Percentiles rank a stretch among this genome's conserved stretches.
phyloP scores from a whole-genome alignment of 2,113 vertebrate genomes.

The Ellobius talpinus region DNA sequence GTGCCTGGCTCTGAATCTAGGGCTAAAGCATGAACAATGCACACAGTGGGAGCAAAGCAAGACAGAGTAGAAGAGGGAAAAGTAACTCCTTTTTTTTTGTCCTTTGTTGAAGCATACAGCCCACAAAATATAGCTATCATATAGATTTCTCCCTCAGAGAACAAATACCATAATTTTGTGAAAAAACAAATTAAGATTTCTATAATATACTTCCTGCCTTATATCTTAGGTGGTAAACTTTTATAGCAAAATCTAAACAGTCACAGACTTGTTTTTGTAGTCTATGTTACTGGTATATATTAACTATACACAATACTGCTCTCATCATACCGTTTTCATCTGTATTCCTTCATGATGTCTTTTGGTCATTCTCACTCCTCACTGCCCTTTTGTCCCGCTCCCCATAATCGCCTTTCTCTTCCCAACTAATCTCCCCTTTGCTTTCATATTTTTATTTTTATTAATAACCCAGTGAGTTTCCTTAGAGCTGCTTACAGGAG shows the following conservation, averaged over 20 bases:
- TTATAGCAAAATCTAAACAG: neutral
- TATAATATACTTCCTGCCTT: neutral
- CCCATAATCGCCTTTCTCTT: neutral
- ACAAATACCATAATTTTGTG: neutral
- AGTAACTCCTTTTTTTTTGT: neutral
- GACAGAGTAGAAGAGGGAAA: neutral
- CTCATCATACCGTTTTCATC: neutral
- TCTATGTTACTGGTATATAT: neutral
- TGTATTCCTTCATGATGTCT: neutral
- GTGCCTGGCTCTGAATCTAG: neutral
- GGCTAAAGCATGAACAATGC: neutral
- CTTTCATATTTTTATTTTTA: neutral
- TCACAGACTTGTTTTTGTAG: neutral
- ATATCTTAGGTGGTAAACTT: neutral
- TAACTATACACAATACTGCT: neutral
- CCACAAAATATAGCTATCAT: neutral
- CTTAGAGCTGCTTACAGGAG: neutral
- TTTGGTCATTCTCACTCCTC: neutral
- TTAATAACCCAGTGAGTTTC: neutral
- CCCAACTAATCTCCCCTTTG: neutral
- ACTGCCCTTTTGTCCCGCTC: neutral
- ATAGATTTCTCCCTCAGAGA: neutral
- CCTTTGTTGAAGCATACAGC: neutral
- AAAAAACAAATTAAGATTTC: neutral
- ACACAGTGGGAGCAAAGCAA: neutral